Evolutionary conservation across 1,140 invertebrate species (phyloP), one percentile per base, ranked within the genome.

Genomic region (Drosophila nannoptera): DNA sequence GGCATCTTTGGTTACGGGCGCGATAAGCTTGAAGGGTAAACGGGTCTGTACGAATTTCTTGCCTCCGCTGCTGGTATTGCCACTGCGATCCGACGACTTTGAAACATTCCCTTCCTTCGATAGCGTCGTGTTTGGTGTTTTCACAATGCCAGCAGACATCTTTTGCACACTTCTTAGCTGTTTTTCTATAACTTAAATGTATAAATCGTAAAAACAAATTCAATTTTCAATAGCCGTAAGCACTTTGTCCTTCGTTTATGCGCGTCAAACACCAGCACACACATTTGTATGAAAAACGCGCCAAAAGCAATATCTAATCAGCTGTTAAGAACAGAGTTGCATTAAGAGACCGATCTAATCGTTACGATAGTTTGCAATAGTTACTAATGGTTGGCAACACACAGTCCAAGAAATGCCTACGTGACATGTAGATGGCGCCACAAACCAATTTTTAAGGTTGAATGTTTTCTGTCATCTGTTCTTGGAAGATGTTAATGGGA

Each of bases 21-120:
- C 54, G 11, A 89, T 62, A 29, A 89, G 56, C 62, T 89, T 89
- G 14, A 90, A 90, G 1, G 88, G 89, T 36, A 90, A 68, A 40
- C 88, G 81, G 31, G 89, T 89, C 59, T 90, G 89, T 6, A 90
- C 88, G 5, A 90, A 67, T 52, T 90, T 90, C 40, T 89, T 89
- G 53, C 78, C 83, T 52, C 73, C 73, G 69, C 81, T 88, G 12
- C 46, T 45, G 9, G 55, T 81, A 8, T 9, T 56, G 35, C 32
- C 35, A 22, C 60, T 70, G 8, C 62, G 68, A 9, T 80, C 77
- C 1, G 64, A 60, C 9, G 77, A 69, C 12, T 82, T 82, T 2
- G 43, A 7, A 0, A 14, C 36, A 4, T 38, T 72, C 3, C 50
- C 60, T 14, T 77, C 77, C n/a, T 76, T 78, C 0, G 43, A 52